Percentiles rank a stretch among this genome's conserved stretches.
phyloP scores from a whole-genome alignment of 2,797 vertebrate genomes.

The Pseudochaenichthys georgianus region DNA sequence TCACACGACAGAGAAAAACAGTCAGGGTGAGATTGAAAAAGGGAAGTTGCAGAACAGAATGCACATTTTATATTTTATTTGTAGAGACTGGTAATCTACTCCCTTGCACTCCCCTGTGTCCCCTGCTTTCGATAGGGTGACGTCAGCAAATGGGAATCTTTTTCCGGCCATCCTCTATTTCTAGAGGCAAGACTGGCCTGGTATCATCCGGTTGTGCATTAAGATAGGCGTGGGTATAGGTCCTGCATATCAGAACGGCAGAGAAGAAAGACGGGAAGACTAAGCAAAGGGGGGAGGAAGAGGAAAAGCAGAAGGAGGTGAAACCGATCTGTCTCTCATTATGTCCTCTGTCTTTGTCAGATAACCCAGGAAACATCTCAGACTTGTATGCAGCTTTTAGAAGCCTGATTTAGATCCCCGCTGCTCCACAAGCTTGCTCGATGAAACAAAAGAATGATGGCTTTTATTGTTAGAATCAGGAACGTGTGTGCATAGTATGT shows the following conservation, averaged over 20 bases:
- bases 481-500: conserved; percentile 57
- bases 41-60: conserved; percentile 63
- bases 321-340: conserved; percentile 83
- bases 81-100: conserved; percentile 75
- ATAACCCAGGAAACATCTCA: conserved; percentile 81
- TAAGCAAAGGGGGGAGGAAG: conserved; percentile 60
- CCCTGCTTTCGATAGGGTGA: conserved; percentile 74
- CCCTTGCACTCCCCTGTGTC: conserved; percentile 61
- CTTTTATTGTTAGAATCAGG: conserved; percentile 66
- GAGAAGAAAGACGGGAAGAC: conserved; percentile 48
- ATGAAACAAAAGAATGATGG: conserved; percentile 77
- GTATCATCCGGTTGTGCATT: conserved; percentile 71
- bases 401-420: conserved; percentile 75
- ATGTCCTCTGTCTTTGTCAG: conserved; percentile 80
- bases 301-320: conserved; percentile 70
- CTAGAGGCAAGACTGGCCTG: conserved; percentile 66
- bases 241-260: conserved; percentile 60
- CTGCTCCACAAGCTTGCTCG: conserved; percentile 44
- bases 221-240: conserved; percentile 52
- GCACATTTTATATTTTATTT: conserved; percentile 79
- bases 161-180: conserved; percentile 80
- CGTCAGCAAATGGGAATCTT: conserved; percentile 69
- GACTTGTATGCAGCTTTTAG: conserved; percentile 73
- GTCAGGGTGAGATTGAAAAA: conserved; percentile 20
- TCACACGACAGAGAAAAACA: conserved; percentile 20